Evolutionary conservation across 2,888 invertebrate species (phyloP).

Genomic region (Coelogynopora nodosa): DNA sequence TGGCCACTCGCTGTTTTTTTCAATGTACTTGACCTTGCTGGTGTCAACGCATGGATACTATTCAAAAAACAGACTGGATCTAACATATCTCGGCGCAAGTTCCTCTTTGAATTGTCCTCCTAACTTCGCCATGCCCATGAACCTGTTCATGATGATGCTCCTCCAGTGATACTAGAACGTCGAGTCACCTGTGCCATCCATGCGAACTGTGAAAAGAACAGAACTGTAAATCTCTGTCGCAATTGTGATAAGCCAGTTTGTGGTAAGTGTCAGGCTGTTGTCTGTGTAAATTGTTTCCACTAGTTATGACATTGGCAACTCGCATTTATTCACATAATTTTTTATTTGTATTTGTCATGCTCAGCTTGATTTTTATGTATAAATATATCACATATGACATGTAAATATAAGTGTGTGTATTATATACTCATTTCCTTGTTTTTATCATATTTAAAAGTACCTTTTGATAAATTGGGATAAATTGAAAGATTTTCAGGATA

Average conservation of each 20-base stretch:
- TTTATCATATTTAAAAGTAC: background rate
- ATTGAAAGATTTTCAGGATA: background rate
- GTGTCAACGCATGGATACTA: background rate
- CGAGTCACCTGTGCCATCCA: constrained; percentile 21
- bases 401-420: background rate
- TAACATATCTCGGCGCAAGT: background rate
- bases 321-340: background rate
- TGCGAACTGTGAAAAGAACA: constrained; percentile 2
- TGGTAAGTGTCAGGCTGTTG: constrained; percentile 35
- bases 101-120: constrained; percentile 8
- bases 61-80: background rate
- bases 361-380: background rate
- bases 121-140: background rate
- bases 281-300: constrained; percentile 6
- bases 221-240: background rate
- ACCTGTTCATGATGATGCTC: background rate
- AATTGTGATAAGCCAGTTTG: constrained; percentile 30
- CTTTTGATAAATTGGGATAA: background rate
- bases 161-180: constrained; percentile 7
- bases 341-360: background rate
- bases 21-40: background rate
- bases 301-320: background rate
- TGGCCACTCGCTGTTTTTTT: background rate
- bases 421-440: background rate
- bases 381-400: background rate